Evolutionary conservation across 2,888 invertebrate genomes (phyloP), one percentile per base, ranked within the genome.

Genomic region (Torymus aiolomorphi): DNA sequence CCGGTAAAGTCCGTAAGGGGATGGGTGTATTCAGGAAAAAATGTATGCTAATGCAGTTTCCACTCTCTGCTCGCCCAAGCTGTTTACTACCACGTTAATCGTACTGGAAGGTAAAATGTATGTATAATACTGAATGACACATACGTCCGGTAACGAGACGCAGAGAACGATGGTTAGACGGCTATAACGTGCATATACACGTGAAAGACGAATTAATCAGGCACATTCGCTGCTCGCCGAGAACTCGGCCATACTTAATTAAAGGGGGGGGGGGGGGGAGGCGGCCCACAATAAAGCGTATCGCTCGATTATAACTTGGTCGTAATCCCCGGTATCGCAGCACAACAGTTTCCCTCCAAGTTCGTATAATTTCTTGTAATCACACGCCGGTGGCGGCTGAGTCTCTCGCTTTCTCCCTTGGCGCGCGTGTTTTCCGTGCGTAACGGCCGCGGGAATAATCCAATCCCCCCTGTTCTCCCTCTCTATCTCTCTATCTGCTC

Each of bases 291-390:
- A 77, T 77, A 77, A 71, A 71, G 63, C 76, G 71, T 77, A 77
- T 77, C 63, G 57, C 76, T 71, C 76, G 71, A 77, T 77, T 77
- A 77, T 77, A 71, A 70, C 70, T 65, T 59, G 71, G 12, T 16
- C 18, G 49, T 71, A 77, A 77, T 77, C 71, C 65, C 49, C n/a
- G 56, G 57, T 65, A 59, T 65, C 70, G 59, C 65, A 42, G 65
- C 71, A 61, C 24, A 77, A 57, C 70, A 71, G 65, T 71, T 71
- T 65, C 57, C 42, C 71, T 65, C 57, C 71, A 70, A 70, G 76
- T 77, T 52, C 18, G 63, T 70, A 57, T 65, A 76, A 71, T 77
- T 77, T 77, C 76, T 77, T 65, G 65, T 71, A 77, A 77, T 77
- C 65, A 77, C 70, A 56, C 42, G 42, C 42, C 42, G 42, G 63